These are phyloP conservation scores for Betta splendens DNA, from an alignment of 2,797 vertebrate genomes.

Conservation along the genomic window DNA sequence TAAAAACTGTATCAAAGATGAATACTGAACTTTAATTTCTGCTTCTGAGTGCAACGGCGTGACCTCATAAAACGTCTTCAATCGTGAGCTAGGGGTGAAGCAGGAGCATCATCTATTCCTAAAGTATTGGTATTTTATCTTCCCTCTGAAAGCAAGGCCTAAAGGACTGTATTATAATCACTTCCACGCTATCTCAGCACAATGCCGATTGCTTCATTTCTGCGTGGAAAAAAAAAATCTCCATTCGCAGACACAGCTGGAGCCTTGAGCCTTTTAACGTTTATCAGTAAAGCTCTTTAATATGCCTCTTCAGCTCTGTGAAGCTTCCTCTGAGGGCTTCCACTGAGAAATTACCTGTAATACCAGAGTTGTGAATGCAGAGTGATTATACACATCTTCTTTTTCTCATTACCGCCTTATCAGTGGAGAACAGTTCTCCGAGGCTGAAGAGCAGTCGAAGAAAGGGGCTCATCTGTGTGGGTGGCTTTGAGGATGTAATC, in stretches of 20 bases:
- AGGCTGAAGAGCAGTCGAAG: constrained; percentile 70
- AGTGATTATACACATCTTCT: constrained; percentile 74
- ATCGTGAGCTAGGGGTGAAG: constrained; percentile 38
- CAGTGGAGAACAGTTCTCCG: constrained; percentile 69
- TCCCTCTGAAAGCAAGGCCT: constrained; percentile 59
- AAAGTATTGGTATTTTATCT: constrained; percentile 74
- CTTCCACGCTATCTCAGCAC: constrained; percentile 67
- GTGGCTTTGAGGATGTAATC: constrained; percentile 73
- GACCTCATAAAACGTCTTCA: constrained; percentile 48
- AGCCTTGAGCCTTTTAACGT: constrained; percentile 75
- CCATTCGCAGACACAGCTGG: constrained; percentile 64
- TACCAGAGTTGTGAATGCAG: constrained; percentile 72
- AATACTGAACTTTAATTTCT: constrained; percentile 45
- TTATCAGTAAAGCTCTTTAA: constrained; percentile 82
- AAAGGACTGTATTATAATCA: constrained; percentile 71
- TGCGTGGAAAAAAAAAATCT: constrained; percentile 22
- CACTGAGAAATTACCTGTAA: constrained; percentile 80
- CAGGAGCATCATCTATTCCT: constrained; percentile 55
- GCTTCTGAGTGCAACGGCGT: constrained; percentile 21
- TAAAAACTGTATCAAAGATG: constrained; percentile 42
- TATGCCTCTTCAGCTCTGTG: constrained; percentile 74
- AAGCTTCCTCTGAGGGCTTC: constrained; percentile 73
- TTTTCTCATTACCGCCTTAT: constrained; percentile 79
- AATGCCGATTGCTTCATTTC: constrained; percentile 56
- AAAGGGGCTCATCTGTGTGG: constrained; percentile 51